Percentiles rank a stretch among this genome's conserved stretches.
Evolutionary conservation across 2,888 invertebrate genomes (phyloP).

Genomic region (Heliconius cydno): DNA sequence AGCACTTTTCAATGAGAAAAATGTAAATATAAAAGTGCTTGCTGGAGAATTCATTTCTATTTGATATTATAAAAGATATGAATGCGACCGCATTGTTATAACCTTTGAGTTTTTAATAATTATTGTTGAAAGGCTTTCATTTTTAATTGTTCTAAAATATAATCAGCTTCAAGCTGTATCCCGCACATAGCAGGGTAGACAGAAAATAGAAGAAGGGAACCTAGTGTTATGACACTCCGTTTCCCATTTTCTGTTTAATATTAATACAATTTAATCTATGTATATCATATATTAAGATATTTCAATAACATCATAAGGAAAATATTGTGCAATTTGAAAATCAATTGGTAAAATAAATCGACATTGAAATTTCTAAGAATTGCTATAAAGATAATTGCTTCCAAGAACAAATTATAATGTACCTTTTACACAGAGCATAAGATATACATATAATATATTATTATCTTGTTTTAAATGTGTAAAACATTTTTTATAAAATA

Average conservation of each 20-base stretch:
- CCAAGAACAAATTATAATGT: not conserved
- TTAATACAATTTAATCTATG: not conserved
- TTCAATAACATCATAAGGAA: not conserved
- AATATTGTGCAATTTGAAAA: not conserved
- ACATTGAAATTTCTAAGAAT: not conserved
- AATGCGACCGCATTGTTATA: not conserved
- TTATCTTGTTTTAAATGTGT: not conserved
- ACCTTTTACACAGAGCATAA: not conserved
- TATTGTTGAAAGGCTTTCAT: not conserved
- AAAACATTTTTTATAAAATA: not conserved
- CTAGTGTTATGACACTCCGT: no score
- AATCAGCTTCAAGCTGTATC: no score
- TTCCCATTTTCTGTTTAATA: no score
- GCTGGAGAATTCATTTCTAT: not conserved
- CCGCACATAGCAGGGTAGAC: no score
- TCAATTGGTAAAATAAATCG: not conserved
- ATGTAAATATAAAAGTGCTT: slow-evolving; percentile 1
- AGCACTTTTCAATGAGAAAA: slow-evolving; percentile 11
- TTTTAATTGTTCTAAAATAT: not conserved
- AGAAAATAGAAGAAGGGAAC: no score
- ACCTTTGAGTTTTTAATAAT: not conserved
- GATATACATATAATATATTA: not conserved
- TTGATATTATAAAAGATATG: not conserved
- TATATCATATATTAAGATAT: not conserved
- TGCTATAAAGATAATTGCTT: not conserved